Percentiles rank a stretch among this genome's conserved stretches.
Evolutionary conservation across 30 jellyfish, hydroid and myxozoan species (phyloP).

Genomic region (Clytia hemisphaerica): DNA sequence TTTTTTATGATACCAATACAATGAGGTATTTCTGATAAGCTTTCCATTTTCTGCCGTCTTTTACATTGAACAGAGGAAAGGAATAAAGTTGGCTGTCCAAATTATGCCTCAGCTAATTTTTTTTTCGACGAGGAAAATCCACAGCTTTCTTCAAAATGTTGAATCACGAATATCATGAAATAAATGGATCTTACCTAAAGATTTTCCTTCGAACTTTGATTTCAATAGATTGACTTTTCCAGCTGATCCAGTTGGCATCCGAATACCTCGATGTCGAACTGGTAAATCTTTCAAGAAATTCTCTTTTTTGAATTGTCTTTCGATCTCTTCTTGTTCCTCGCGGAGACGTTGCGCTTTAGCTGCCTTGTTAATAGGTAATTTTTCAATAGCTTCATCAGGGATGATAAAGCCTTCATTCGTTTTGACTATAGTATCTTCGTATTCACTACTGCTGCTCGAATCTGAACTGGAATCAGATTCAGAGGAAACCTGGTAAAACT

Average conservation of each 20-base stretch:
- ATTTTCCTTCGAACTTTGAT: conserved; percentile 26
- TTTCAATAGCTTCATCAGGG: conserved; percentile 20
- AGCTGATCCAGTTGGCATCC: conserved; percentile 35
- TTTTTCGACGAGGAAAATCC: too few relatives aligned
- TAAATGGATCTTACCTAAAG: too few relatives aligned
- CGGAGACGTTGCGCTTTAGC: conserved; percentile 8
- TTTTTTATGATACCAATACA: too few relatives aligned
- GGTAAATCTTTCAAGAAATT: conserved; percentile 30
- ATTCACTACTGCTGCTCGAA: conserved; percentile 21
- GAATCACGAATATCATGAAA: too few relatives aligned
- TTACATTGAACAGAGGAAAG: too few relatives aligned
- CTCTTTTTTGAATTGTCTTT: conserved; percentile 17
- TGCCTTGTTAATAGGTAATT: background rate
- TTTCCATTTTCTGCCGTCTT: too few relatives aligned
- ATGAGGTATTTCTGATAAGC: too few relatives aligned
- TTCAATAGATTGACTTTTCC: conserved; percentile 27
- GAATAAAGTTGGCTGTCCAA: too few relatives aligned
- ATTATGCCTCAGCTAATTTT: too few relatives aligned
- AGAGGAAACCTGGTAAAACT: too few relatives aligned
- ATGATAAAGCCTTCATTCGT: conserved; percentile 32
- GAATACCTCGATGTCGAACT: conserved; percentile 16
- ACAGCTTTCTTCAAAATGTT: too few relatives aligned
- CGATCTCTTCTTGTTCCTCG: conserved; percentile 20
- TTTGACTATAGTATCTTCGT: conserved; percentile 20
- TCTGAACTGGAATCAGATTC: too few relatives aligned